A percentile compares a stretch with the other conserved stretches of the same genome.
These are phyloP conservation scores for Alectura lathami DNA, from an alignment of 2,113 vertebrate genomes.

Conservation along the genomic window DNA sequence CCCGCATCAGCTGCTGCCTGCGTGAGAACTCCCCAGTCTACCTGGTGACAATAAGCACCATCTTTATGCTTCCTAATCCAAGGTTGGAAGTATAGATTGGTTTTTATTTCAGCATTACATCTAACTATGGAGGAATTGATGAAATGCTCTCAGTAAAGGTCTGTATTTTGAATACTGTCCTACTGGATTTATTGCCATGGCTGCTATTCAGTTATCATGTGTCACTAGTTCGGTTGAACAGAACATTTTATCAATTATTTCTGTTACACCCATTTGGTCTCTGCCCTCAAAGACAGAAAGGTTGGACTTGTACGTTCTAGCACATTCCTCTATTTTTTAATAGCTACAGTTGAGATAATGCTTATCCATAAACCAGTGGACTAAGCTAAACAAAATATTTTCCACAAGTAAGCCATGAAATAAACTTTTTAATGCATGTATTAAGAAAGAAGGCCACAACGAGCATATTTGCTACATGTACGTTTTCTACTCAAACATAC, in stretches of 20 bases:
- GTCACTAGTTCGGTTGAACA: neutral
- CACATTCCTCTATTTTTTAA: neutral
- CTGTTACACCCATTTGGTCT: neutral
- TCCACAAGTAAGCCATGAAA: neutral
- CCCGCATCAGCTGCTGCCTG: neutral
- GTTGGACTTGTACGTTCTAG: neutral
- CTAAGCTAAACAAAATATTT: neutral
- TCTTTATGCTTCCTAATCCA: neutral
- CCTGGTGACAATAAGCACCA: neutral
- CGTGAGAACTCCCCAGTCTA: neutral
- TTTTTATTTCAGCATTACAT: neutral
- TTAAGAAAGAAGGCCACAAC: neutral
- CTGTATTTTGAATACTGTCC: neutral
- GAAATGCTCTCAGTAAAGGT: neutral
- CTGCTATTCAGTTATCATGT: neutral
- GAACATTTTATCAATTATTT: neutral
- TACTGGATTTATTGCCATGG: neutral
- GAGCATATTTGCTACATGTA: accelerated
- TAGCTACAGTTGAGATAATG: neutral
- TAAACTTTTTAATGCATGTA: accelerated
- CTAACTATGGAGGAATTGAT: neutral
- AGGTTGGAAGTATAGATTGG: neutral
- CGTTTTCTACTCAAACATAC: neutral
- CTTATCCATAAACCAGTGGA: neutral
- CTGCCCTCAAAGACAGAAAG: neutral